Base-by-base conservation (phyloP, 1,140 invertebrate genomes). In the Penaeus chinensis region DNA sequence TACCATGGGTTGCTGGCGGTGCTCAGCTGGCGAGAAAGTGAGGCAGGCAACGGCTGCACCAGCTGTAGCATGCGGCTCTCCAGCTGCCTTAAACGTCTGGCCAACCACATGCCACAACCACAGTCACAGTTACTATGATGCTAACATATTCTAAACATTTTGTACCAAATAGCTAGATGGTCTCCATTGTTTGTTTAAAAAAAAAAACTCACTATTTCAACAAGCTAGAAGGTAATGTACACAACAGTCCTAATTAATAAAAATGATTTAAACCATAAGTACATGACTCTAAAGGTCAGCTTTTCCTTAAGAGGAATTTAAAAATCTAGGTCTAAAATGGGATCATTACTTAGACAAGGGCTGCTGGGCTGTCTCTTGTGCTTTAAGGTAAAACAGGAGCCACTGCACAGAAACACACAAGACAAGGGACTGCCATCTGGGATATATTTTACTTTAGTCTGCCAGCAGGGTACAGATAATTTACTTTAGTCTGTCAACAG, bases 21-120 rank as follows among this genome's bases (percentile, higher is more conserved):
- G 89, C 79, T 87, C 76, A 84, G 82, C 84, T 79, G 89, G 66
- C 74, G 89, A 61, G 81, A 81, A 79, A 71, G 85, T 65, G 85
- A 84, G 62, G 84, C 81, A 62, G 82, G 82, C 84, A 77, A 84
- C 37, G 88, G 74, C 77, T 74, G 69, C 89, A 89, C 86, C 85
- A 89, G 85, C 66, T 89, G 89, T 76, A 89, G 81, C 81, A 89
- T 84, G 78, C 89, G 84, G 32, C 83, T 89, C 85, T 89, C 89
- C 84, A 89, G 66, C 85, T 89, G 85, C 82, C 89, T 87, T 82
- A 89, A 80, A 76, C 82, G 66, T 78, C 89, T 89, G 89, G 69
- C 80, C 83, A 66, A 74, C 79, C 85, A 87, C 79, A 76, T 82
- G 85, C 85, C 85, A 87, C 85, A 87, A 82, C 78, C 80, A 76